Conservation (phyloP, 2,113 vertebrate species). For the Dasyprocta punctata region DNA sequence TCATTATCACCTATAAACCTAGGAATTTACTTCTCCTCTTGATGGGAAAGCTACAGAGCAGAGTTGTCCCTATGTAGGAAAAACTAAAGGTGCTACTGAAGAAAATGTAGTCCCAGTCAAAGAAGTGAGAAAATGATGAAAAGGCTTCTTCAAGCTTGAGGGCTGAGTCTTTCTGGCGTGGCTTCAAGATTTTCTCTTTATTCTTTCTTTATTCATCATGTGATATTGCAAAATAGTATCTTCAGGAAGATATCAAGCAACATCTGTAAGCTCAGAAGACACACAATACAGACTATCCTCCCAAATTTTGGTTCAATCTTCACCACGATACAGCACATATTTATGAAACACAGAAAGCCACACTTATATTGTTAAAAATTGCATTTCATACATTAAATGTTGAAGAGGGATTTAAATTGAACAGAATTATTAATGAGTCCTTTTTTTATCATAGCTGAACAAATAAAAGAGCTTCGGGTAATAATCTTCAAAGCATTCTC, state of each 20-base stretch:
- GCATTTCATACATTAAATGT: constrained; percentile 50
- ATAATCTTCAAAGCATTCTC: constrained; percentile 46
- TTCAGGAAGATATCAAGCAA: constrained; percentile 68
- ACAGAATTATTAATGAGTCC: constrained; percentile 21
- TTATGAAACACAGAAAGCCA: constrained; percentile 74
- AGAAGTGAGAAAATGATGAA: constrained; percentile 58
- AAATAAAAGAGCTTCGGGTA: constrained; percentile 15
- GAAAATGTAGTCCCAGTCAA: constrained; percentile 57
- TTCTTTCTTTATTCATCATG: constrained; percentile 47
- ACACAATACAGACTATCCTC: constrained; percentile 41
- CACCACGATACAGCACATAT: constrained; percentile 23
- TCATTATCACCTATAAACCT: constrained; percentile 39
- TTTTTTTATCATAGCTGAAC: constrained; percentile 19
- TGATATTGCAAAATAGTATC: constrained; percentile 57
- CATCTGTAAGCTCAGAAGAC: constrained; percentile 58
- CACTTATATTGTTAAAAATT: constrained; percentile 51
- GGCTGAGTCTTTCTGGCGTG: constrained; percentile 35
- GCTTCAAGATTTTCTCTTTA: constrained; percentile 58
- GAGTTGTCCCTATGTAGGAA: not conserved
- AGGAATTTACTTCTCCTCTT: constrained; percentile 50
- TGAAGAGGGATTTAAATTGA: constrained; percentile 46
- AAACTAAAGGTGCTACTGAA: not conserved
- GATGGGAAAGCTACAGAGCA: constrained; percentile 22
- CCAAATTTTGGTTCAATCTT: constrained; percentile 50
- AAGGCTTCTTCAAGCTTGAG: constrained; percentile 57